phyloP scores from a whole-genome alignment of 2,888 invertebrate genomes.

The Sminthurinus aureus region DNA sequence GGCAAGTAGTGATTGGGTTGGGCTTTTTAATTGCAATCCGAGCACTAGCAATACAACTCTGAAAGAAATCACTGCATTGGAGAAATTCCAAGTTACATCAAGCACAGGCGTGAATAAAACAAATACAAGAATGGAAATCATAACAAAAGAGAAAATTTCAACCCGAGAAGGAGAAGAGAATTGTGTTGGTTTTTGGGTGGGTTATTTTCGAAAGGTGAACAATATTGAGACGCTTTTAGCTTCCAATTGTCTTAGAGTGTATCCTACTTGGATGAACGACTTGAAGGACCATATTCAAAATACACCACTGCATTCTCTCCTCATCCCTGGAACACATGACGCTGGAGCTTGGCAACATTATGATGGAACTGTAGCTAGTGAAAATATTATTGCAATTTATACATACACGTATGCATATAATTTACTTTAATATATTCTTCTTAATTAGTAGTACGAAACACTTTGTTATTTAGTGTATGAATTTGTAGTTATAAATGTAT shows the following conservation, averaged over 20 bases:
- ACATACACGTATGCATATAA: constrained; percentile 42
- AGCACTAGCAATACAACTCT: not conserved
- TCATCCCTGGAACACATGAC: constrained; percentile 74
- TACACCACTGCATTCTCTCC: constrained; percentile 69
- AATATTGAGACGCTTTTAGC: constrained; percentile 48
- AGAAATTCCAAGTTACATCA: not conserved
- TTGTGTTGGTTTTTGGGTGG: constrained; percentile 62
- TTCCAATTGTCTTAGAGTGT: constrained; percentile 75
- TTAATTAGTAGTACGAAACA: not conserved
- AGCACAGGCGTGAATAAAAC: constrained; percentile 43
- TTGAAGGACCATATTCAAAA: constrained; percentile 65
- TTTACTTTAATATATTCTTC: not conserved
- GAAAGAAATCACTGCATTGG: constrained; percentile 7
- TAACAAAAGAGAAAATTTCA: constrained; percentile 33
- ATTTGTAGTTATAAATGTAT: not conserved
- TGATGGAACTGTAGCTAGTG: constrained; percentile 62
- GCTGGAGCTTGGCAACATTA: constrained; percentile 69
- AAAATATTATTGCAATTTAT: constrained; percentile 52
- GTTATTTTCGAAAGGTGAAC: constrained; percentile 58
- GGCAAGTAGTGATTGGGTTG: constrained; percentile 60
- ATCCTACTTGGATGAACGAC: constrained; percentile 86
- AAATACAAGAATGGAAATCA: constrained; percentile 42
- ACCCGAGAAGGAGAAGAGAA: constrained; percentile 38
- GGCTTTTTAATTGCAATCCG: constrained; percentile 61
- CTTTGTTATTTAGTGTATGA: not conserved